Conservation (phyloP, 2,888 invertebrate species). For the Pandemis heparana region DNA sequence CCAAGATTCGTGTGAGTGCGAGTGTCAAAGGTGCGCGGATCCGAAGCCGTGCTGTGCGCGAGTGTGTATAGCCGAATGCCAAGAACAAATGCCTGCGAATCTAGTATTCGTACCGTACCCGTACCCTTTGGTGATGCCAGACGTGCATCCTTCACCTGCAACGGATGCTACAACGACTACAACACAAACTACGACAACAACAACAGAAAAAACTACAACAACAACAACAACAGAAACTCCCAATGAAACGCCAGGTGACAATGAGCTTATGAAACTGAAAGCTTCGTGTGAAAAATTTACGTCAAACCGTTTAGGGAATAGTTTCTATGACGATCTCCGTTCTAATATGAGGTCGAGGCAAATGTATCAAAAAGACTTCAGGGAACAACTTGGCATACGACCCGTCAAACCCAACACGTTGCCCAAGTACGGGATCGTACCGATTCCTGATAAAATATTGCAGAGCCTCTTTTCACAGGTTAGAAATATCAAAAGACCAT, state of each 20-base stretch:
- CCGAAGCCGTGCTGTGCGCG: constrained; percentile 36
- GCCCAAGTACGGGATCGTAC: constrained; percentile 42
- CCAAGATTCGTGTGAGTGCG: constrained; percentile 36
- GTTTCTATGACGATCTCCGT: neutral
- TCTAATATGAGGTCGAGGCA: neutral
- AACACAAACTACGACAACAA: constrained; percentile 25
- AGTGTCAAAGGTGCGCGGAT: constrained; percentile 39
- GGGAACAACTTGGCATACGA: constrained; percentile 2
- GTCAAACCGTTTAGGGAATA: neutral
- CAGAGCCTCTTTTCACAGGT: neutral
- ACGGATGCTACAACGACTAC: constrained; percentile 18
- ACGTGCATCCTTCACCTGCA: constrained; percentile 6
- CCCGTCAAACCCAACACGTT: constrained; percentile 1
- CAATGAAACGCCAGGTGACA: neutral
- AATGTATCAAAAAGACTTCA: neutral
- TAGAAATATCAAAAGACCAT: neutral
- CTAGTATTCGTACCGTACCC: constrained; percentile 46
- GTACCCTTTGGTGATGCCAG: constrained; percentile 41
- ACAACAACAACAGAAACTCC: neutral
- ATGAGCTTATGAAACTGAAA: neutral
- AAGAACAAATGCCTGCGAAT: constrained; percentile 7
- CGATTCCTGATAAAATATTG: constrained; percentile 34
- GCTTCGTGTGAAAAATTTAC: neutral
- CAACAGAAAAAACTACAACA: neutral
- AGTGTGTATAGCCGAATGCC: constrained; percentile 27